A percentile compares a stretch with the other conserved stretches of the same genome.
phyloP scores from a whole-genome alignment of 1,140 invertebrate genomes.

The Euwallacea fornicatus region DNA sequence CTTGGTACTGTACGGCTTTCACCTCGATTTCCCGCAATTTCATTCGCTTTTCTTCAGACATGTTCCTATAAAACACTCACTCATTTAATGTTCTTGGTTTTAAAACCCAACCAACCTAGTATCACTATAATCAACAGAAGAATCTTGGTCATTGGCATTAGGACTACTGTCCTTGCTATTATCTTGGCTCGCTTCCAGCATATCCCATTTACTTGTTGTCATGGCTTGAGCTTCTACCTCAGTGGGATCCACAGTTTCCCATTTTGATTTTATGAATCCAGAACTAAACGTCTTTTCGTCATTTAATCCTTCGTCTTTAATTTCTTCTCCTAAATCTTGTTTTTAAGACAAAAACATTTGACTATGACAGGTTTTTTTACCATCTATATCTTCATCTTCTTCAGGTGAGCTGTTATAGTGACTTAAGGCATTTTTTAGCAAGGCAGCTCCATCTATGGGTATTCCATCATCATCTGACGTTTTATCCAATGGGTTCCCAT shows the following conservation, averaged over 20 bases:
- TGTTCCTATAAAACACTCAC: constrained; percentile 44
- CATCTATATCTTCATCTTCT: constrained; percentile 48
- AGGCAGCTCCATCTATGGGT: constrained; percentile 79
- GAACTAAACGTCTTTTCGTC: constrained; percentile 46
- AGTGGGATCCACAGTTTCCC: constrained; percentile 93
- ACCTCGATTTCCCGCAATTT: constrained; percentile 91
- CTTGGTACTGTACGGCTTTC: constrained; percentile 93
- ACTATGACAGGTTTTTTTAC: constrained; percentile 21
- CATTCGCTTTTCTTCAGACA: constrained; percentile 75
- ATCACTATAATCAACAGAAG: constrained; percentile 44
- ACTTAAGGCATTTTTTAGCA: constrained; percentile 71
- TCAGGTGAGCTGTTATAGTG: constrained; percentile 49
- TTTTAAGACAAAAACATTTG: constrained; percentile 6
- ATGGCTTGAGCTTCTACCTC: constrained; percentile 84
- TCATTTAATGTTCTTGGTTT: background rate
- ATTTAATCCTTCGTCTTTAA: constrained; percentile 50
- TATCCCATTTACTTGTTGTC: constrained; percentile 87
- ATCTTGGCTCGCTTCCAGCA: constrained; percentile 53
- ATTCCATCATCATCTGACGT: constrained; percentile 63
- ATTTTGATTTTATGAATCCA: constrained; percentile 86
- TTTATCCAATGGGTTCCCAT: constrained; percentile 68
- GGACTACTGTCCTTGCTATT: constrained; percentile 61
- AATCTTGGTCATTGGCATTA: constrained; percentile 53
- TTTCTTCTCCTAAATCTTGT: constrained; percentile 43
- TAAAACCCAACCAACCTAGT: constrained; percentile 17